Base-by-base conservation (phyloP, 2,888 invertebrate species). In the Balanococcus diminutus region DNA sequence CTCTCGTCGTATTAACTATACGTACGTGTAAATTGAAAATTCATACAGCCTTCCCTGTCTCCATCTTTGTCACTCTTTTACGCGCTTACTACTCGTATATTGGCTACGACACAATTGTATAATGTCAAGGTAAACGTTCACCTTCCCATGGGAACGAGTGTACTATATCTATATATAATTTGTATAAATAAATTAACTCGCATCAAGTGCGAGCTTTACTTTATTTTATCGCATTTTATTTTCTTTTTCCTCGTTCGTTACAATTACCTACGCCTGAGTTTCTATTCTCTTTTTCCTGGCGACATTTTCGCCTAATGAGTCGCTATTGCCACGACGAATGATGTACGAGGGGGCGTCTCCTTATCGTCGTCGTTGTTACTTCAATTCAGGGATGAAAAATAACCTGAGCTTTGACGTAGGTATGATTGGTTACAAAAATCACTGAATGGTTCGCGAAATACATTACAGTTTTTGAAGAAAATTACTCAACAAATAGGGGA, bases 111-210 rank as follows among this genome's bases (percentile, higher is more conserved):
- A 61, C 61, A 61, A 61, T 61, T 61, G 25, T 61, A 61, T 61
- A 61, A 61, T 61, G 61, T 61, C 61, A 61, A 61, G 61, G 61
- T 61, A 61, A 61, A 61, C 61, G 61, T 25, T 61, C 61, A 61
- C 61, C 61, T 61, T 61, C 61, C 61, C 61, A 61, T 61, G 61
- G 61, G 61, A 61, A 61, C 61, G 25, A 25, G 61, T 25, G 14
- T 61, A 61, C 8, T 61, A 61, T 61, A 25, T 25, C 22, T 61
- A 61, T 61, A 61, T n/a, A 46, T 46, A 61, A 25, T 61, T 25
- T 25, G 25, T 25, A 22, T 22, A 61, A 25, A 61, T 22, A 61
- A 61, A 61, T 61, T 61, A 61, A 61, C 25, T 61, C 61, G 61
- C 25, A 61, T 22, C 25, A 25, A 61, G 25, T n/a, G 16, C 46